Base-by-base conservation (phyloP, 30 jellyfish, hydroid and myxozoan species). In the Aurelia coerulea region DNA sequence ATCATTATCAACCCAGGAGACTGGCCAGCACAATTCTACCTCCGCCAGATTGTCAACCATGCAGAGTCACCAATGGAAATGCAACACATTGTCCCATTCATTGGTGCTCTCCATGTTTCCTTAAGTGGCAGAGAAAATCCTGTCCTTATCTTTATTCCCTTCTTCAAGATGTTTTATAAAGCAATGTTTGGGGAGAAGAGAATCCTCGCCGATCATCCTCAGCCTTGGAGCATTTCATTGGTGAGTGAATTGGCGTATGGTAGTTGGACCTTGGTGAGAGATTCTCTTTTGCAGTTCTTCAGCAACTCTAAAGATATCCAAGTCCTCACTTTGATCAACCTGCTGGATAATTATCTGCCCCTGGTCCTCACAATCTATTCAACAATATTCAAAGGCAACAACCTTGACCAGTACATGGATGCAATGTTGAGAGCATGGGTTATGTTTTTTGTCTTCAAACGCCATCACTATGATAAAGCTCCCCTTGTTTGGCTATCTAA, bases 11-110 rank as follows among this genome's bases (percentile, higher is more conserved):
- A 54, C 23, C 88, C 76, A 0, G 88, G 77, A n/a, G 88, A 77
- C 58, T 77, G 88, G 90, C 90, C 90, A 0, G 80, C 90, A 10
- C 90, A 63, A 53, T 79, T 37, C 46, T 37, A 37, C 46, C 46
- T 37, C 46, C 46, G 46, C 4, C 46, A 37, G 46, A 37, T 15
- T 29, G 41, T 13, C 46, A 65, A 65, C 5, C 46, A 37, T 2
- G 4, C 46, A 37, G 46, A 37, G 46, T 37, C 46, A 37, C 46
- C 46, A 37, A 37, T 37, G 46, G 46, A 37, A 37, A 37, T 37
- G 46, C 46, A 37, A 37, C 46, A 37, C 46, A 37, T 37, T 37
- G 46, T 37, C 46, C 46, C 46, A 37, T 37, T 37, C 46, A 37
- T 37, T 37, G 46, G 46, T 4, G 46, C 46, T 37, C 84, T 73